Evolutionary conservation across 2,797 vertebrate species (phyloP).

Genomic region (Microctenopoma steveboyesi): DNA sequence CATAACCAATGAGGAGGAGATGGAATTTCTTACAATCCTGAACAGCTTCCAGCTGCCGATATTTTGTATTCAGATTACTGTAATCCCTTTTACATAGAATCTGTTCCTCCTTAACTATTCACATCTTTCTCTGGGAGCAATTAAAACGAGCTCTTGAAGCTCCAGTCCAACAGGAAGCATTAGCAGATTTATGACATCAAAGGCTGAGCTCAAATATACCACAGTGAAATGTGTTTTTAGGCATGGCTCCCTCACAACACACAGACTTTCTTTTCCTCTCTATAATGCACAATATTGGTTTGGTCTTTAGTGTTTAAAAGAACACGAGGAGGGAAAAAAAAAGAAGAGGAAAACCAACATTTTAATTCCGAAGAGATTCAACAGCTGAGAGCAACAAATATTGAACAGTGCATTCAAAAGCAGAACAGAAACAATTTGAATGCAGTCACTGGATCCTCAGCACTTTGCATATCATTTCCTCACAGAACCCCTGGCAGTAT

Average conservation of each 20-base stretch:
- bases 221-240: conserved; percentile 59
- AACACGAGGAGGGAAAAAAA: conserved; percentile 25
- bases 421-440: conserved; percentile 12
- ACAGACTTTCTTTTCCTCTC: conserved; percentile 45
- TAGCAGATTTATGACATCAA: conserved; percentile 76
- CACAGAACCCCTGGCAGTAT: conserved; percentile 19
- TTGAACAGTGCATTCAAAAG: not conserved
- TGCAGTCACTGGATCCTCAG: conserved; percentile 22
- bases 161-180: conserved; percentile 74
- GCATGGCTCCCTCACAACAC: conserved; percentile 51
- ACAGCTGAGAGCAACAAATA: conserved; percentile 33
- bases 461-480: conserved; percentile 28
- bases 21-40: conserved; percentile 23
- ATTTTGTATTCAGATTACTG: conserved; percentile 67
- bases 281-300: conserved; percentile 28
- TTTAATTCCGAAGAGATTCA: conserved; percentile 42
- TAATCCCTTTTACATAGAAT: conserved; percentile 66
- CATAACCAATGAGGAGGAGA: conserved; percentile 5
- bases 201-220: conserved; percentile 68
- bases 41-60: conserved; percentile 55
- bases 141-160: conserved; percentile 76
- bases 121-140: conserved; percentile 81
- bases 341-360: conserved; percentile 27
- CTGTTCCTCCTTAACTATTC: conserved; percentile 67
- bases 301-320: conserved; percentile 52